Base-by-base conservation (phyloP, 1,140 invertebrate species). In the Intoshia linei region DNA sequence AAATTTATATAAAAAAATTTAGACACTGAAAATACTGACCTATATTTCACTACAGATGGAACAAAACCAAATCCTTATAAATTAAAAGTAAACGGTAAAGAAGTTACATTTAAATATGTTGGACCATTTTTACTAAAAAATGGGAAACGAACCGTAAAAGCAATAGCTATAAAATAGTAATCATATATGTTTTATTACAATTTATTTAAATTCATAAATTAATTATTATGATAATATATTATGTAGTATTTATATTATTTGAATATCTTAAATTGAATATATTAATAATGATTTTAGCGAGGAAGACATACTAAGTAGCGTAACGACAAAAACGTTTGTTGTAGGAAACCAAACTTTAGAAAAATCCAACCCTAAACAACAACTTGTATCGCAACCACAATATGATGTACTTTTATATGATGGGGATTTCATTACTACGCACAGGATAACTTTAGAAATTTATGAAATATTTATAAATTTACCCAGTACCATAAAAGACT, bases 11-110 rank as follows among this genome's bases (percentile, higher is more conserved):
- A n/a, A n/a, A n/a, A n/a, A 14, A 24, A 47, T 47, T 24, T 41
- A 59, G 56, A 57, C 30, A 49, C 49, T 30, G 47, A 47, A 36
- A 45, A 48, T 30, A 49, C 48, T 36, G 53, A 50, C 39, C 45
- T 58, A 24, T 59, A 49, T 36, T 59, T 59, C 40, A 56, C 54
- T 3, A 55, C 54, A 19, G 52, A 59, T 50, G 54, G 55, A 6
- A 49, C 48, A 7, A 56, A 55, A 39, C 57, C 57, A 23, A 45
- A 43, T 36, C 53, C 54, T 14, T 54, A 54, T 36, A 47, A 55
- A 39, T 37, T 48, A 14, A 53, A 50, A 36, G 43, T 50, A 31
- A 48, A 43, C 14, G 52, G 52, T 6, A 43, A 45, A 25, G 50
- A 54, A 43, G 36, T 48, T 2, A 58, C 55, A 19, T 55, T 55